Percentiles rank a stretch among this genome's conserved stretches.
These are phyloP conservation scores for Cyclina sinensis DNA, from an alignment of 1,140 invertebrate genomes.

Conservation along the genomic window DNA sequence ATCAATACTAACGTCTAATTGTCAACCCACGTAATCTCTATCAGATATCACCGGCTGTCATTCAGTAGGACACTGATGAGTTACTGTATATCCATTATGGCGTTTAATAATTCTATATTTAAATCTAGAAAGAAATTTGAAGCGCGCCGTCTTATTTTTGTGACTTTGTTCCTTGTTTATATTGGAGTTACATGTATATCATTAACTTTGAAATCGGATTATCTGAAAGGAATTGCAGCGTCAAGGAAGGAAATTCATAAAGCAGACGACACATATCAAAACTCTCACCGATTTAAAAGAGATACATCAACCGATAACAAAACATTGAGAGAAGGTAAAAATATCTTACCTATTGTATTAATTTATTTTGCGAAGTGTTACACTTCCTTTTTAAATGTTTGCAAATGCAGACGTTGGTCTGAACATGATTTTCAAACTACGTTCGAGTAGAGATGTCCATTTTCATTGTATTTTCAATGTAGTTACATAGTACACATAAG, in stretches of 20 bases:
- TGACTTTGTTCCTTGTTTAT: constrained; percentile 26
- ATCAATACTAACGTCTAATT: not conserved
- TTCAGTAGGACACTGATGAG: not conserved
- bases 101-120: not conserved
- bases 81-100: not conserved
- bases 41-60: not conserved
- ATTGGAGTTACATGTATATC: not conserved
- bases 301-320: not conserved
- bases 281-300: not conserved
- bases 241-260: not conserved
- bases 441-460: too few relatives aligned
- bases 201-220: not conserved
- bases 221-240: not conserved
- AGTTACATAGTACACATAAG: too few relatives aligned
- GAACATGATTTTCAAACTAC: too few relatives aligned
- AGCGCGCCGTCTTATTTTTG: constrained; percentile 8
- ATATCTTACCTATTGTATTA: too few relatives aligned
- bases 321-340: not conserved
- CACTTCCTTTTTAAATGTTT: too few relatives aligned
- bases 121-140: not conserved
- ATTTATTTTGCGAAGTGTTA: too few relatives aligned
- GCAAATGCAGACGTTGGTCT: too few relatives aligned
- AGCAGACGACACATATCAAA: not conserved
- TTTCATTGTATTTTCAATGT: too few relatives aligned
- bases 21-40: not conserved